Conservation (phyloP, 1,140 invertebrate species). For the Trachelipus rathkii region DNA sequence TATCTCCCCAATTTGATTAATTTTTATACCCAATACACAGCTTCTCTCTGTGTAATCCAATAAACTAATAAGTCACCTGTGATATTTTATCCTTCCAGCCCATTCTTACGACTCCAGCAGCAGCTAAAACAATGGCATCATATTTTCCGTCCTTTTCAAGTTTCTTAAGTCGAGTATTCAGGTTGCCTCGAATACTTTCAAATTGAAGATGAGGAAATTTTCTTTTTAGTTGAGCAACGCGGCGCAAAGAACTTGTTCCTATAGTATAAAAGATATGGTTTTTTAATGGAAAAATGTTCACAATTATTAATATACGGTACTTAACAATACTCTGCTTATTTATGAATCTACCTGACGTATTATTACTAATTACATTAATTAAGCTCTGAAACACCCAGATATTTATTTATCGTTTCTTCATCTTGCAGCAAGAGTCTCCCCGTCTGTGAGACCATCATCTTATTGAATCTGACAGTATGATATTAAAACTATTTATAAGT, state of each 20-base stretch:
- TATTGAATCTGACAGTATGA: too few relatives aligned
- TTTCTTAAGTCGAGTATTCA: slow-evolving; percentile 65
- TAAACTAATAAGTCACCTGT: slow-evolving; percentile 58
- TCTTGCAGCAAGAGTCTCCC: not conserved
- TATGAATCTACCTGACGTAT: not conserved
- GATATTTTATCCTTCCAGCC: slow-evolving; percentile 77
- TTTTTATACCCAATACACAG: too few relatives aligned
- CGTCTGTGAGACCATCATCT: not conserved
- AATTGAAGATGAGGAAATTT: slow-evolving; percentile 75
- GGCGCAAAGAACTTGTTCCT: slow-evolving; percentile 86
- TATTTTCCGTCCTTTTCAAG: slow-evolving; percentile 61
- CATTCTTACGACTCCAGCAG: slow-evolving; percentile 83
- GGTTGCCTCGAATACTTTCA: slow-evolving; percentile 76
- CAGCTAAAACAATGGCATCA: slow-evolving; percentile 80
- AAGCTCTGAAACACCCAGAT: not conserved
- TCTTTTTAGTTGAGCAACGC: slow-evolving; percentile 78
- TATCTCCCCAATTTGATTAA: too few relatives aligned
- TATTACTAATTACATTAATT: too few relatives aligned
- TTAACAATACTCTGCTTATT: not conserved
- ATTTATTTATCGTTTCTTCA: too few relatives aligned
- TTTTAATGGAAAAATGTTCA: not conserved
- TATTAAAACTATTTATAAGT: too few relatives aligned
- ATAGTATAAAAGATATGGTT: slow-evolving; percentile 33
- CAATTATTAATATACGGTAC: not conserved
- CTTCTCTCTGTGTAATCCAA: too few relatives aligned